Evolutionary conservation across 2,888 invertebrate species (phyloP), one percentile per base, ranked within the genome.

Genomic region (Parnassius orleans): DNA sequence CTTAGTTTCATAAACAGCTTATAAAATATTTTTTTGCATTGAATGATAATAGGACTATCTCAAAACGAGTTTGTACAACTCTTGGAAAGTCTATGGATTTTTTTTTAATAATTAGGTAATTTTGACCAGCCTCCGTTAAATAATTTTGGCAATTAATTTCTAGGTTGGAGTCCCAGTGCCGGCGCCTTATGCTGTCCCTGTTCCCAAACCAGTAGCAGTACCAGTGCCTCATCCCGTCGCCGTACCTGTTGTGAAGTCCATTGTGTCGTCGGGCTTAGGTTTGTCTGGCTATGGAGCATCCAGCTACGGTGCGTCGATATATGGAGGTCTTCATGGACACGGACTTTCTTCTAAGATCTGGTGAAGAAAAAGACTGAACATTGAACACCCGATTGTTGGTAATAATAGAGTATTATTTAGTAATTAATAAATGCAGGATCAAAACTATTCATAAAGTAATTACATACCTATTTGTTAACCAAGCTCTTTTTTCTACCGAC

Each of bases 101-200:
- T 7, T 33, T 5, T 33, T 1, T 1, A 24, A 33, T 7, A 33
- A 33, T 33, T 7, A 33, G 7, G 33, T 33, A 33, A 33, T 33
- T 33, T 33, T 33, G 33, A 33, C 33, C 5, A 33, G 33, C 7
- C 33, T 33, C 33, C 33, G 7, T 7, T 33, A 7, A 33, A 33
- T 33, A 33, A 33, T 33, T 7, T 33, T 33, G 33, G 5, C 33
- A 33, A 33, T 33, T 11, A n/a, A 7, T 14, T 80, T 78, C 33
- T 75, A 91, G 90, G 88, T 90, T 48, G 90, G 89, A 47, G 81
- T 88, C 0, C 90, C 90, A 33, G 87, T 91, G 0, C 91, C 92
- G 7, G 87, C 86, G 0, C 91, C 91, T 2, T 91, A 88, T 75
- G 90, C 92, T 14, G 92, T 92, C 1, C 85, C 87, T 2, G 87